Percentiles rank a stretch among this genome's conserved stretches.
phyloP scores from a whole-genome alignment of 2,888 invertebrate genomes.

The Athetis lepigone region DNA sequence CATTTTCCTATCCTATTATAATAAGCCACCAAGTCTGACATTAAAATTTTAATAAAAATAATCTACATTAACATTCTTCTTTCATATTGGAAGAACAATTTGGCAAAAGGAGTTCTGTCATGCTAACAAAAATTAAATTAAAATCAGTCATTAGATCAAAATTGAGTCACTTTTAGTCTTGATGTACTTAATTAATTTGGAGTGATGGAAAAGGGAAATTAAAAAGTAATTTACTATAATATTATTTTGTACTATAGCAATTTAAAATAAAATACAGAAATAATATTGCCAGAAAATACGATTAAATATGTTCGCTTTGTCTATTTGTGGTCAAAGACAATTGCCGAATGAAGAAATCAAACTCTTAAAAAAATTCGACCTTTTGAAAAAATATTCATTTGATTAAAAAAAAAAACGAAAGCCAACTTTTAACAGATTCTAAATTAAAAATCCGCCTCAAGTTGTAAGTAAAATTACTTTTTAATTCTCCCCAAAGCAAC shows the following conservation, averaged over 20 bases:
- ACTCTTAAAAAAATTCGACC: too few species aligned
- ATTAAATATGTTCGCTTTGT: neutral
- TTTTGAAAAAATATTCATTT: too few species aligned
- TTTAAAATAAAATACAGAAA: too few species aligned
- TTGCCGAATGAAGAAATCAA: too few species aligned
- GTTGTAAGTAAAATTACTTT: constrained; percentile 29
- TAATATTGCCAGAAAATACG: neutral
- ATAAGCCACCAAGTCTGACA: constrained; percentile 44
- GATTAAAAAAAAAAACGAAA: too few species aligned
- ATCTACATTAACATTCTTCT: constrained; percentile 49
- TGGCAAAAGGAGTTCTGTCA: constrained; percentile 79
- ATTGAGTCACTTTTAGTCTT: constrained; percentile 61
- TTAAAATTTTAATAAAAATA: constrained; percentile 39
- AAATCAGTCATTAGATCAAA: constrained; percentile 67
- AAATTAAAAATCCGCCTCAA: neutral
- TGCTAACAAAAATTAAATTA: constrained; percentile 58
- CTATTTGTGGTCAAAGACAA: too few species aligned
- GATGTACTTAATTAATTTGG: constrained; percentile 45
- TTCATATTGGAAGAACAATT: constrained; percentile 76
- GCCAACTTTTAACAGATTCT: neutral
- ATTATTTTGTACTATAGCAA: neutral
- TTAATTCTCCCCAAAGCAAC: constrained; percentile 17
- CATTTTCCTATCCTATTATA: constrained; percentile 12
- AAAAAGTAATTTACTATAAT: constrained; percentile 16
- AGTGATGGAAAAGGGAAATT: constrained; percentile 14